Percentiles rank a stretch among this genome's conserved stretches.
These are phyloP conservation scores for Pyrgilauda ruficollis DNA, from an alignment of 2,113 vertebrate species.

Conservation along the genomic window DNA sequence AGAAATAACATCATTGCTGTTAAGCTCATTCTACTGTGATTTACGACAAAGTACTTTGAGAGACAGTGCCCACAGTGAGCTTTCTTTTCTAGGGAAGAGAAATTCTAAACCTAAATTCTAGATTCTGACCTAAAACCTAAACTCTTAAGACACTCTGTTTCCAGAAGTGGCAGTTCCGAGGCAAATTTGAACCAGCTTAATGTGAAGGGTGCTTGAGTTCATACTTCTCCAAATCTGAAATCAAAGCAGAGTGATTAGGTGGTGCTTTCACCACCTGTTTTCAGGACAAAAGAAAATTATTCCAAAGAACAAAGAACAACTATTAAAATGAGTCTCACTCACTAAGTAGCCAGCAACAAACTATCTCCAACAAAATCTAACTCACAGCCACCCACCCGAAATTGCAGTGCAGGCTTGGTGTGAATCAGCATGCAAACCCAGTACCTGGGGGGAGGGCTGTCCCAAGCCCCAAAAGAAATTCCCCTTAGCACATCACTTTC, in stretches of 20 bases:
- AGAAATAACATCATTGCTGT: neutral
- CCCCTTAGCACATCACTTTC: conserved; percentile 56
- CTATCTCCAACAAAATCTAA: conserved; percentile 52
- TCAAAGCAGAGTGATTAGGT: neutral
- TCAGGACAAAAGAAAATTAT: neutral
- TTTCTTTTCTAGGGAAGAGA: neutral
- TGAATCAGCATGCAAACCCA: conserved; percentile 57
- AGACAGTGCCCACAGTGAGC: rapidly evolving
- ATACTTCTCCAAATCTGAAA: neutral
- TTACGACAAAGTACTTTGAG: neutral
- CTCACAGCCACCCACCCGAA: conserved; percentile 47
- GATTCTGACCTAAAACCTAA: neutral
- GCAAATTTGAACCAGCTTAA: neutral
- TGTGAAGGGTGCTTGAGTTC: neutral
- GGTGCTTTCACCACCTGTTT: neutral
- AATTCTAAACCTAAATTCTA: neutral
- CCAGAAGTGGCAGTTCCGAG: neutral
- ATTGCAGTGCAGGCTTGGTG: neutral
- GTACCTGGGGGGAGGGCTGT: neutral
- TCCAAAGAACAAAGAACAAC: conserved; percentile 3
- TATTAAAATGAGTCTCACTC: conserved; percentile 10
- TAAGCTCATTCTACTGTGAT: neutral
- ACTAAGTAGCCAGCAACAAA: neutral
- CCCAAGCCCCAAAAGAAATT: conserved; percentile 51
- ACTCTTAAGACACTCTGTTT: neutral